Evolutionary conservation across 1,140 invertebrate species (phyloP).

Genomic region (Dendrolimus kikuchii): DNA sequence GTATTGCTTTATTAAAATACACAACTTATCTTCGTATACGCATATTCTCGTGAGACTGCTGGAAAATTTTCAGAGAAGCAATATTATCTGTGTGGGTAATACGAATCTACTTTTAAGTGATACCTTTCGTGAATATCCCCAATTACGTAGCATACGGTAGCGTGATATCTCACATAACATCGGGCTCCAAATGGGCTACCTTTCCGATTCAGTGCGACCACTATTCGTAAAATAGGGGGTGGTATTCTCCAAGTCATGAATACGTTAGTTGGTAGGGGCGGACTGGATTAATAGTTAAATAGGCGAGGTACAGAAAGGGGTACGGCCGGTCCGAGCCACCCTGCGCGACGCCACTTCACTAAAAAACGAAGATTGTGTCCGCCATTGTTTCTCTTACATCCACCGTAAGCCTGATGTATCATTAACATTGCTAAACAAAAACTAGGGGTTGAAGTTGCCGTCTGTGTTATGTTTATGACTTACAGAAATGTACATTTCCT

Average conservation of each 20-base stretch:
- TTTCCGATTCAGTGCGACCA: slow-evolving; percentile 48
- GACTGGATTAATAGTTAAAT: slow-evolving; percentile 61
- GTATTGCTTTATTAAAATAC: slow-evolving; percentile 2
- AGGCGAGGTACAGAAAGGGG: slow-evolving; percentile 35
- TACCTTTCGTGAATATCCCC: slow-evolving; percentile 29
- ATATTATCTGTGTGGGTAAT: slow-evolving; percentile 4
- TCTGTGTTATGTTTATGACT: no score
- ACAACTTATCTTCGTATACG: not conserved
- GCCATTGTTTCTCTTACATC: no score
- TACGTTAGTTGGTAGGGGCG: slow-evolving; percentile 46
- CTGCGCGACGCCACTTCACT: slow-evolving; percentile 2
- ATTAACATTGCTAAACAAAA: no score
- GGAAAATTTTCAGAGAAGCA: no score
- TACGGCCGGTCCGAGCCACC: slow-evolving; percentile 18
- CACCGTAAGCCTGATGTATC: no score
- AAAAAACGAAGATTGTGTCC: slow-evolving; percentile 10
- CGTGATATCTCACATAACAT: slow-evolving; percentile 41
- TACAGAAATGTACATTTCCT: no score
- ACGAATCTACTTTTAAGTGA: slow-evolving; percentile 16
- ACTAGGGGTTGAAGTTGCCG: no score
- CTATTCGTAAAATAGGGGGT: slow-evolving; percentile 52
- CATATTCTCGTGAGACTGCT: no score
- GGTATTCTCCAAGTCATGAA: slow-evolving; percentile 57
- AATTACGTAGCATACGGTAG: slow-evolving; percentile 43
- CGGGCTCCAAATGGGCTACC: slow-evolving; percentile 38